phyloP scores from a whole-genome alignment of 2,113 vertebrate species.

The Pontoporia blainvillei region DNA sequence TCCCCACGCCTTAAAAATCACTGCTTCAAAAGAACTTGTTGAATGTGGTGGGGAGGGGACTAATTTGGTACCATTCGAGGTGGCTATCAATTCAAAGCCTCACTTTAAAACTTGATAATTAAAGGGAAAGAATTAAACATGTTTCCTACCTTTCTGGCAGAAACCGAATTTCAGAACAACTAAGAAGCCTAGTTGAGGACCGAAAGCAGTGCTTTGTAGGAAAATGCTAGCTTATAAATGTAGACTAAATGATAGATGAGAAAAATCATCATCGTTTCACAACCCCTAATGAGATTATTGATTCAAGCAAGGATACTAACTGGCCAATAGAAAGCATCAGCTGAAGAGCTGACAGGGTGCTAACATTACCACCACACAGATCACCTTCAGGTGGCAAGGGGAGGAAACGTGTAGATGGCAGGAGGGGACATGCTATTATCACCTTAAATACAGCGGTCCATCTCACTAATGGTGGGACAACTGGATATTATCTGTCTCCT shows the following conservation, averaged over 20 bases:
- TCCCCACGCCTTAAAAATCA: background rate
- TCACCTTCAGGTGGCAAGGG: background rate
- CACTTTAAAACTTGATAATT: constrained; percentile 3
- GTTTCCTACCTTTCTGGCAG: background rate
- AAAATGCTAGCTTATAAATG: background rate
- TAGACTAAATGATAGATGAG: background rate
- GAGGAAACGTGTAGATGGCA: background rate
- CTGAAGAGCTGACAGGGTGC: background rate
- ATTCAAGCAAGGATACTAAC: background rate
- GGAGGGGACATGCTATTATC: background rate
- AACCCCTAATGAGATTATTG: background rate
- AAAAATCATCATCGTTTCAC: background rate
- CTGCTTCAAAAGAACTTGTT: background rate
- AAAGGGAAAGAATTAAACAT: background rate
- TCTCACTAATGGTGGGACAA: background rate
- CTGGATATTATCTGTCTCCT: background rate
- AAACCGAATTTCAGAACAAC: constrained; percentile 8
- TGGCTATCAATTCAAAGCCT: constrained; percentile 1
- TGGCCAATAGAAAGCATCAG: background rate
- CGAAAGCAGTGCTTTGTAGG: background rate
- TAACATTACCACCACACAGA: background rate
- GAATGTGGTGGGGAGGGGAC: background rate
- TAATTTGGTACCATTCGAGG: background rate
- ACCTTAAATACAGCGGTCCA: background rate
- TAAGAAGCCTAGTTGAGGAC: background rate